A percentile compares a stretch with the other conserved stretches of the same genome.
Conservation (phyloP, 2,797 vertebrate species). For the Oreochromis grahami region DNA sequence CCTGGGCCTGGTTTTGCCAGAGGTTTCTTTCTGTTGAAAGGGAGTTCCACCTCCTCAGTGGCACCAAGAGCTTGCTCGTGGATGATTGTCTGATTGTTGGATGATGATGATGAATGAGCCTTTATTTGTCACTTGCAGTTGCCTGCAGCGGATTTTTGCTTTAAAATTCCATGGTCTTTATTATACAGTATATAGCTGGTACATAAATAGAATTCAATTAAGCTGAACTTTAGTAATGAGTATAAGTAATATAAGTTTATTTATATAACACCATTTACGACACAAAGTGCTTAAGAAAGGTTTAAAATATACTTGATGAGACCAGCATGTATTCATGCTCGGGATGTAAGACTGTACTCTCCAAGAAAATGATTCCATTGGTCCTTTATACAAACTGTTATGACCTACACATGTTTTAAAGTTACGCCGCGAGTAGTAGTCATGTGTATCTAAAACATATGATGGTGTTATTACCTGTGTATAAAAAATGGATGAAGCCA, state of each 20-base stretch:
- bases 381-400: not conserved
- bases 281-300: not conserved
- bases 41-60: not conserved
- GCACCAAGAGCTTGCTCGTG: not conserved
- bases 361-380: not conserved
- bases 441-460: not conserved
- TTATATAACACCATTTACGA: not conserved
- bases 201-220: not conserved
- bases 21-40: not conserved
- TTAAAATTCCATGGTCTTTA: not conserved
- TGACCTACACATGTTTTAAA: not conserved
- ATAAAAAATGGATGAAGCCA: not conserved
- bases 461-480: not conserved
- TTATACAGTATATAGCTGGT: not conserved
- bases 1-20: not conserved
- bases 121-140: not conserved
- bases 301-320: not conserved
- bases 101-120: not conserved
- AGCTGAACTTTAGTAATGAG: not conserved
- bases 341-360: not conserved
- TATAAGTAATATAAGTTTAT: not conserved
- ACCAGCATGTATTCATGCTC: not conserved
- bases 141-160: accelerated
- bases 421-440: accelerated
- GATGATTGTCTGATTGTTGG: not conserved